Base-by-base conservation (phyloP, 2,888 invertebrate species). In the Caenorhabditis drosophilae region DNA sequence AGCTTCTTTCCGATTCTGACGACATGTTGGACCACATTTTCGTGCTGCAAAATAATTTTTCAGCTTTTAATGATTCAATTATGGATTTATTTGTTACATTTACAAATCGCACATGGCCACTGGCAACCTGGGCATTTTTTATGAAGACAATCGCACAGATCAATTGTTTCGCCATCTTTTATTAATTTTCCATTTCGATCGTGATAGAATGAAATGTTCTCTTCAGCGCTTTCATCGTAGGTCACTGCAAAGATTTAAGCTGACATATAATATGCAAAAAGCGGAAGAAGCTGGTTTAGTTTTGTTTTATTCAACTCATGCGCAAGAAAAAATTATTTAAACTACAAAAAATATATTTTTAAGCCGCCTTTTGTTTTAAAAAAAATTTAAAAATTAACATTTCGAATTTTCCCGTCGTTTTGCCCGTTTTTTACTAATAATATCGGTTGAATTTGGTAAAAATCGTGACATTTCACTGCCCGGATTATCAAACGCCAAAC, bases 81-180 rank as follows among this genome's bases (percentile, higher is more conserved):
- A 40, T 11, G 23, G 20, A 40, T 16, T 3, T 58, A 40, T n/a
- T n/a, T n/a, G n/a, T n/a, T 41, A 63, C 63, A 58, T 27, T 47
- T 58, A 23, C 63, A 63, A 2, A 6, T 44, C 3, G 36, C 11
- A 40, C 63, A 63, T 12, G 57, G 57, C 63, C 63, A 63, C 0
- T 58, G 44, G n/a, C 63, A 63, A 1, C 63, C 63, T 22, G 18
- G 15, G 31, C 63, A 63, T 0, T 42, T n/a, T 9, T 12, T 3
- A 23, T 26, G 15, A 9, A 57, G 27, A 25, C 63, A 63, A 41
- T 63, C 63, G 25, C 63, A 63, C 4, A 58, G 31, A 47, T 63
- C 63, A 1, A 26, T 11, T 3, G 42, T 52, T 11, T 46, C 9
- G 16, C 55, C 55, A 22, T 2, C 20, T 23, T n/a, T 42, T 12